These are phyloP conservation scores for Acromyrmex charruanus DNA, from an alignment of 1,140 invertebrate genomes.

Conservation along the genomic window DNA sequence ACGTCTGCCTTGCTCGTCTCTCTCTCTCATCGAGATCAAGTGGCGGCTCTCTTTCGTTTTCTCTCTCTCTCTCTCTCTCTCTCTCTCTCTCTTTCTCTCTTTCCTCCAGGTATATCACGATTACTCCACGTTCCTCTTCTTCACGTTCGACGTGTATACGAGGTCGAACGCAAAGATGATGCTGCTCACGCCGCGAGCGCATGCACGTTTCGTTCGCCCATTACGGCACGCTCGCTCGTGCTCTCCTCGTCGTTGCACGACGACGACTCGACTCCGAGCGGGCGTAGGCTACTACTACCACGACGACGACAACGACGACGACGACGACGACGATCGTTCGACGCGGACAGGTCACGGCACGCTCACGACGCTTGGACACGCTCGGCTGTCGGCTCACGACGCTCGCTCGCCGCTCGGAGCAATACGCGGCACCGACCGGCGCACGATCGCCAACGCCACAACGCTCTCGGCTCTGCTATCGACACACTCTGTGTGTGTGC, in stretches of 20 bases:
- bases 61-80: constrained; percentile 4
- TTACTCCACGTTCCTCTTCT: constrained; percentile 13
- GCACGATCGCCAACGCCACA: constrained; percentile 36
- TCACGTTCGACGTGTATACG: constrained; percentile 22
- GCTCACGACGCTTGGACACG: constrained; percentile 11
- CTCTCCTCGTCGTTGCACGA: neutral
- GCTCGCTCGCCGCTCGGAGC: neutral
- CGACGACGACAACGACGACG: no score
- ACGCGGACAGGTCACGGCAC: constrained; percentile 7
- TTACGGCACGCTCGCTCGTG: constrained; percentile 16
- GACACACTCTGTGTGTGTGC: constrained; percentile 31
- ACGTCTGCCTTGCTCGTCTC: constrained; percentile 71
- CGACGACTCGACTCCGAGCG: neutral
- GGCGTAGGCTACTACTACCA: neutral
- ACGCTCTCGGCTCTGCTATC: constrained; percentile 24
- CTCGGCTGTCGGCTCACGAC: neutral
- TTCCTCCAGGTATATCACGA: no score
- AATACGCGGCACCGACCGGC: constrained; percentile 40
- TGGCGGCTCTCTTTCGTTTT: constrained; percentile 15
- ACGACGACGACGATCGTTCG: neutral
- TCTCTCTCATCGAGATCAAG: constrained; percentile 10
- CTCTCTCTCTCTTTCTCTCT: neutral
- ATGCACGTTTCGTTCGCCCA: constrained; percentile 46
- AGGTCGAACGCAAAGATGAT: constrained; percentile 15
- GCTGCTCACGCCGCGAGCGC: constrained; percentile 55